phyloP scores from a whole-genome alignment of 2,888 invertebrate genomes.

The Lithodes maja region DNA sequence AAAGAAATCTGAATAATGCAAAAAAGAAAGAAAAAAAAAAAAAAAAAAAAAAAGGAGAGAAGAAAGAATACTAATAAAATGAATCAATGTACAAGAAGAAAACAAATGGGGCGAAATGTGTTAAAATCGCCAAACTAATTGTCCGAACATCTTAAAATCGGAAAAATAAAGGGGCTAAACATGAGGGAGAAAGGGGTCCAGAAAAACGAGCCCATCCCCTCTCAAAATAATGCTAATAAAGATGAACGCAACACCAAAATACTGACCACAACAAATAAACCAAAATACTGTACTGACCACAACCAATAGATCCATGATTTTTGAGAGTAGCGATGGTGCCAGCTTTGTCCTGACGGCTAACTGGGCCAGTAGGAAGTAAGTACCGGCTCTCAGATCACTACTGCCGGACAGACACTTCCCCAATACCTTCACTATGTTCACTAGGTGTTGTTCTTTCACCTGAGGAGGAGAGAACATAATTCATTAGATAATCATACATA shows the following conservation, averaged over 20 bases:
- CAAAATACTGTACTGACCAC: conserved; percentile 26
- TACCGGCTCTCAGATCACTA: conserved; percentile 51
- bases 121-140: no score
- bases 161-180: no score
- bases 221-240: background rate
- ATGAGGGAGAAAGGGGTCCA: no score
- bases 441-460: conserved; percentile 47
- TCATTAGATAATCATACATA: background rate
- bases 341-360: conserved; percentile 50
- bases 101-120: background rate
- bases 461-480: background rate
- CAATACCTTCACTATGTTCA: conserved; percentile 28
- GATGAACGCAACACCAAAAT: background rate
- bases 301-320: conserved; percentile 7
- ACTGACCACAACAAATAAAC: background rate
- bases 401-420: conserved; percentile 42
- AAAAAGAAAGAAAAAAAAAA: no score
- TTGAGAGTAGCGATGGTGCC: conserved; percentile 19
- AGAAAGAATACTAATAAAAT: no score
- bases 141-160: no score
- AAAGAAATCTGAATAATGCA: no score
- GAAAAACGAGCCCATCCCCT: no score
- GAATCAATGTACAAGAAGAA: no score
- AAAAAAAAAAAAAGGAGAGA: no score
- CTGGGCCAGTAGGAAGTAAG: conserved; percentile 50